Evolutionary conservation across 2,797 vertebrate species (phyloP), one percentile per base, ranked within the genome.

Genomic region (Alfaro cultratus): DNA sequence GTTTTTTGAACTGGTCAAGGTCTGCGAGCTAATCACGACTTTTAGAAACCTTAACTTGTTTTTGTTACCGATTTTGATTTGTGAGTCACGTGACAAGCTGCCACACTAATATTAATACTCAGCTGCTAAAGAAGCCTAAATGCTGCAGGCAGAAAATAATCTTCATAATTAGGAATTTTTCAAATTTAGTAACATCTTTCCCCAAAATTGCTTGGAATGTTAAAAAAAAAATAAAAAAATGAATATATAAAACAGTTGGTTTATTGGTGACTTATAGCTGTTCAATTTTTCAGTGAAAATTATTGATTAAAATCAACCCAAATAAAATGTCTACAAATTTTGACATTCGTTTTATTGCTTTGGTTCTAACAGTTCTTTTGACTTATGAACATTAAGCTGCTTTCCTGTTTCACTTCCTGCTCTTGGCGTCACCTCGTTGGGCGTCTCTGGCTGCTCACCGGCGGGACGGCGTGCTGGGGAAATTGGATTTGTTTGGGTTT

Each of bases 401-500:
- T 68, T 39, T 67, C 21, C 64, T 16, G 21, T 41, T 18, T 41
- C 64, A 26, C 64, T 46, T 16, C 41, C 26, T 43, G 39, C 67
- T 4, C 41, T n/a, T 41, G 21, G 9, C 3, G 31, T 67, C 64
- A 62, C 88, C 77, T 80, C 81, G 81, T 77, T 85, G 83, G 83
- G 87, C 90, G 86, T 93, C 91, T 87, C 87, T 87, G 80, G 87
- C 82, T 86, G 91, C 88, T 41, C 85, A 60, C 75, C 84, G 83
- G 81, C 81, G 77, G 84, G 86, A 89, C 83, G 85, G 88, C 80
- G 80, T 18, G 74, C 85, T 88, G 2, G 31, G 81, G 87, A 87
- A 88, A 93, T 91, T 85, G 85, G 84, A 93, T 94, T 93, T 91
- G 87, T 93, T 90, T 88, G 15, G 83, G 51, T 91, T 88, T 83